Base-by-base conservation (phyloP, 1,140 invertebrate species). In the Potamilus streckersoni region DNA sequence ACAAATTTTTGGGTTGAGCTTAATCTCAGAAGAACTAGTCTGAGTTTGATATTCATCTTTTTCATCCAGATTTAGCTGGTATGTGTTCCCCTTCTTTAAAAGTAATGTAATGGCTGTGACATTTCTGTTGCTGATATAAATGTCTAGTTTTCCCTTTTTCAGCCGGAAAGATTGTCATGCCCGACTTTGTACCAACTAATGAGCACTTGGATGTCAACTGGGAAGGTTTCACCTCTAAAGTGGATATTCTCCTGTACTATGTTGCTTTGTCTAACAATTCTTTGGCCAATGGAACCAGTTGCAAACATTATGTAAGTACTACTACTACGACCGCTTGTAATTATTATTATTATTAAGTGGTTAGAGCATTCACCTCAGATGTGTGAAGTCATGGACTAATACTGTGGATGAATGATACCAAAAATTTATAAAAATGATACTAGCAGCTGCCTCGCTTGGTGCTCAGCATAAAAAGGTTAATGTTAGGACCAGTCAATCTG, bases 191-290 rank as follows among this genome's bases (percentile, higher is more conserved):
- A n/a, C 75, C 27, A 55, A 59, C 20, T 31, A 31, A 61, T 17
- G 65, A 11, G 15, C 8, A 58, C 6, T 0, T 82, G 17, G 63
- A 71, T 15, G 27, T 79, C 8, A 20, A 59, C 13, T 82, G 81
- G 81, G 60, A 74, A 69, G 73, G 69, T 13, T 82, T 74, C 60
- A 56, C 68, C n/a, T 80, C 81, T 1, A 55, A 76, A 2, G 74
- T 82, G 19, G 81, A 64, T 13, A 82, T 82, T n/a, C 64, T 80
- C 57, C n/a, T 79, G 62, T 82, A 80, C 65, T 79, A 79, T 59
- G 64, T 79, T 49, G 81, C 74, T 8, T 31, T 80, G 5, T 78
- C 81, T 13, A 69, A 69, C n/a, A 4, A 57, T 4, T 38, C 38
- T 3, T 20, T 62, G 1, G 58, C 61, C 23, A 65, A 59, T 49